These are phyloP conservation scores for Eudasyphora cyanicolor DNA, from an alignment of 2,888 invertebrate genomes.

Conservation along the genomic window DNA sequence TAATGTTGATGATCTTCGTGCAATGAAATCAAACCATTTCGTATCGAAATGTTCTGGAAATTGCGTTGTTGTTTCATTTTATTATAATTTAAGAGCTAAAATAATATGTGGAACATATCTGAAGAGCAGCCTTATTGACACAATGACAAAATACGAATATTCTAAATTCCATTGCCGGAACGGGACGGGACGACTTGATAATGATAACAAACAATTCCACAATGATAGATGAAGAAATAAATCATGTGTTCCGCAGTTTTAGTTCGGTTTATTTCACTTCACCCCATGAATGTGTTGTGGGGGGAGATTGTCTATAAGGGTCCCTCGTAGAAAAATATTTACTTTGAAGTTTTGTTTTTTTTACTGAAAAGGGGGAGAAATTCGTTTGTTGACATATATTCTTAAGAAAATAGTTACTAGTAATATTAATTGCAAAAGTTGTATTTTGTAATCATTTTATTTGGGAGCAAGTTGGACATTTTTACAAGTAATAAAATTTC, in stretches of 20 bases:
- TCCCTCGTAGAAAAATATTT: constrained; percentile 3
- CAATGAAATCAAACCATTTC: constrained; percentile 38
- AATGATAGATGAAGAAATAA: constrained; percentile 44
- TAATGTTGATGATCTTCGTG: neutral
- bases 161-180: constrained; percentile 4
- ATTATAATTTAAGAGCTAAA: neutral
- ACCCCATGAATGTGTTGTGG: neutral
- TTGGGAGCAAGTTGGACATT: too few relatives aligned
- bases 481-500: too few relatives aligned
- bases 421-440: too few relatives aligned
- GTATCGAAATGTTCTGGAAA: constrained; percentile 46
- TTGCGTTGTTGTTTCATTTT: constrained; percentile 54
- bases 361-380: neutral
- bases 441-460: too few relatives aligned
- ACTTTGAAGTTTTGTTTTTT: constrained; percentile 24
- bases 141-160: constrained; percentile 50
- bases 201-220: constrained; percentile 28
- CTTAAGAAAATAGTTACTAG: too few relatives aligned
- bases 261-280: neutral
- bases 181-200: too few relatives aligned
- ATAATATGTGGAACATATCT: constrained; percentile 7
- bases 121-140: neutral
- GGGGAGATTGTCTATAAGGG: neutral
- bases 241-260: constrained; percentile 42
- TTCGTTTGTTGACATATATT: too few relatives aligned